Evolutionary conservation across 1,140 invertebrate species (phyloP), one percentile per base, ranked within the genome.

Genomic region (Drosophila guanche): DNA sequence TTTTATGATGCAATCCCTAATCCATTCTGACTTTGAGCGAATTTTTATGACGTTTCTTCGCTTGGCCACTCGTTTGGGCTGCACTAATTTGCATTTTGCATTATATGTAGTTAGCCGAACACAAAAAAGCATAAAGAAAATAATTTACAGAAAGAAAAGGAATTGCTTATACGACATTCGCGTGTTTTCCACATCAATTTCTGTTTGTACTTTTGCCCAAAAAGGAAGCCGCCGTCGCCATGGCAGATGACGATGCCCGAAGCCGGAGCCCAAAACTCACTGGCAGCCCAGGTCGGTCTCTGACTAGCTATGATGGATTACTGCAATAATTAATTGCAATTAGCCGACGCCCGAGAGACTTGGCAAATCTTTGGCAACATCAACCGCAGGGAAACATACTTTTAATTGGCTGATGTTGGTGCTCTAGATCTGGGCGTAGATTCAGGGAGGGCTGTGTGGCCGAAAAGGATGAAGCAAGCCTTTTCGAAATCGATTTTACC

Each of bases 281-380:
- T 40, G 46, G 33, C 1, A 37, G 33, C 33, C 10, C 33, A 37
- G 10, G 33, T 37, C 33, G 33, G 33, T 37, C 52, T 56, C 27
- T 53, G 59, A 56, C 29, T 72, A 23, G 23, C 45, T 80, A 66
- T 85, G 81, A 85, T 85, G 81, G 81, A 85, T 85, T 86, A 81
- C 77, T 67, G 72, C 63, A 81, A 86, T 86, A 81, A 86, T 86
- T 85, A 86, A 85, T 85, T 86, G 81, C 81, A 85, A 86, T 85
- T 81, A 85, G 68, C 33, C 55, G 59, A 57, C 55, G 55, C 50
- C 76, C 58, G 68, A 37, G 68, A 37, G 33, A 69, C 61, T 59
- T 77, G 75, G 52, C 42, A 23, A 76, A 41, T 54, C 66, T 51
- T 37, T 42, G n/a, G 20, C 48, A 46, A 47, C 52, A 25, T 22